A percentile compares a stretch with the other conserved stretches of the same genome.
Evolutionary conservation across 2,888 invertebrate genomes (phyloP).

Genomic region (Merodon equestris): DNA sequence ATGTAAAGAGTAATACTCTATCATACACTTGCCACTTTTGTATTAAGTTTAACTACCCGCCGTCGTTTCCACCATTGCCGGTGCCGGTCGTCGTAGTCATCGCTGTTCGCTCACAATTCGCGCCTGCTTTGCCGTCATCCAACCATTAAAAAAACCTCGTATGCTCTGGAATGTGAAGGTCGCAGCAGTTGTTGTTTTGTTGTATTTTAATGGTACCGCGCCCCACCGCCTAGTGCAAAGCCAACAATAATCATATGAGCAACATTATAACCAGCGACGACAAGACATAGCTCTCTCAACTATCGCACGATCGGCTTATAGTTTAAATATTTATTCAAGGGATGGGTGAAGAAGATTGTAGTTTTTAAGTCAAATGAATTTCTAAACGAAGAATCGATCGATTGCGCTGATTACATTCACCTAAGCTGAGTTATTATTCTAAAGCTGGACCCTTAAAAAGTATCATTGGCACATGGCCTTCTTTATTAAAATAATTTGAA

Average conservation of each 20-base stretch:
- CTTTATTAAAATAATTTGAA: no score
- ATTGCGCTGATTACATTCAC: no score
- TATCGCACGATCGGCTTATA: constrained; percentile 48
- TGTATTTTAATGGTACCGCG: constrained; percentile 57
- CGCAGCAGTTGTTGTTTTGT: constrained; percentile 63
- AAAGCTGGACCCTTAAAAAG: no score
- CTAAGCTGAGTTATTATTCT: no score
- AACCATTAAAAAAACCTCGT: constrained; percentile 68
- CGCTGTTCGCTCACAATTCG: constrained; percentile 16
- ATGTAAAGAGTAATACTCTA: constrained; percentile 22
- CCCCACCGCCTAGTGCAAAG: constrained; percentile 42
- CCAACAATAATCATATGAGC: constrained; percentile 29
- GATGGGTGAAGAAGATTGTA: constrained; percentile 1
- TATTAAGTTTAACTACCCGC: constrained; percentile 60
- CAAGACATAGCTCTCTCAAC: constrained; percentile 25
- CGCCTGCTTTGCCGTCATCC: constrained; percentile 44
- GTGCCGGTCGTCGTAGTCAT: background rate
- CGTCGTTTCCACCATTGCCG: constrained; percentile 17
- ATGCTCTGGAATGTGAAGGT: constrained; percentile 69
- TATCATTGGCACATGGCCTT: no score
- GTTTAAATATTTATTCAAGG: constrained; percentile 24
- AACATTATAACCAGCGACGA: constrained; percentile 32
- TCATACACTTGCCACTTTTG: constrained; percentile 64
- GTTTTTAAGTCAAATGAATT: background rate
- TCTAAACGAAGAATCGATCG: no score